Evolutionary conservation across 2,797 vertebrate genomes (phyloP), one percentile per base, ranked within the genome.

Genomic region (Bradypus variegatus): DNA sequence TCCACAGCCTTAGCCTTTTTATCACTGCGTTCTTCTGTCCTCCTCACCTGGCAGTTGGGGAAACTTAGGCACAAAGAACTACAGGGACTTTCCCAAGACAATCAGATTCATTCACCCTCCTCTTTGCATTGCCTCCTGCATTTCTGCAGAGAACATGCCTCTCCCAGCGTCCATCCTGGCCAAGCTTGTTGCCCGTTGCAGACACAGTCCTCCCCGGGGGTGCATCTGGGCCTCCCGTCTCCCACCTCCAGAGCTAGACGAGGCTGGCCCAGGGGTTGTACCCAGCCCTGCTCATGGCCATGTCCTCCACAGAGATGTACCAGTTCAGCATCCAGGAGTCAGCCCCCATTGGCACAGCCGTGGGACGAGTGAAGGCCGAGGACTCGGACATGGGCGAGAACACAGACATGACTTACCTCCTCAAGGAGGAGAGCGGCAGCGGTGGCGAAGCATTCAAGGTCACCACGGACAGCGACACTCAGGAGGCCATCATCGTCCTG

Each of bases 371-470:
- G 96, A 99, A 98, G 95, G 99, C 99, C 31, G 98, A 98, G 6
- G 99, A 99, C 77, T 98, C 98, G 0, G 99, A 99, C 83, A 98
- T 99, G 96, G 99, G 98, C 0, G 98, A 99, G 95, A 99, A 99
- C 97, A 99, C 99, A 0, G 99, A 99, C 96, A 99, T 99, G 99
- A 98, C 97, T 16, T 99, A 99, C 67, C 98, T 98, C 96, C 98
- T 99, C 95, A 98, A 98, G 96, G 98, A 98, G 9, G 98, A 98
- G 94, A 99, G 98, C 23, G 98, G 98, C 77, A 98, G 97, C 1
- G 81, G 96, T 0, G 94, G 96, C 36, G 98, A 98, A 2, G 97
- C 98, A 78, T 99, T 99, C 97, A 98, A 97, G 93, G 99, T 99
- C 94, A 98, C 98, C 55, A 99, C 98, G 0, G 99, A 99, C 96